phyloP scores from a whole-genome alignment of 1,140 invertebrate species.

The Bombus impatiens region DNA sequence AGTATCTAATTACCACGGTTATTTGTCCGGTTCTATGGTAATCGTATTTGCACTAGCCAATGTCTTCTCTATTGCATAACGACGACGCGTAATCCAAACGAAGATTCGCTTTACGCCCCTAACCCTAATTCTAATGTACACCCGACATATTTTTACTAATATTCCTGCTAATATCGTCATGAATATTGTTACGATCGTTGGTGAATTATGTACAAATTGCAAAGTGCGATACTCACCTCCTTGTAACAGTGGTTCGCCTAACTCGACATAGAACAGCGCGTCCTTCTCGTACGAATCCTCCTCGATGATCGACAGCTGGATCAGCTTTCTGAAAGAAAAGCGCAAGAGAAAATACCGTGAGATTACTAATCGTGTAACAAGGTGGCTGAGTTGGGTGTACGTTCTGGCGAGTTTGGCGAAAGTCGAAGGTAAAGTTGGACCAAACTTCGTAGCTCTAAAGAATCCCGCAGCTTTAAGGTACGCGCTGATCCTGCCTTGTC shows the following conservation, averaged over 20 bases:
- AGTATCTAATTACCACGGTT: too few species aligned
- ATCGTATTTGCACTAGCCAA: too few species aligned
- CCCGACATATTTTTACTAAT: too few species aligned
- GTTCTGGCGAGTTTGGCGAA: not conserved
- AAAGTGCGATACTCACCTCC: constrained; percentile 87
- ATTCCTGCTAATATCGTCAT: too few species aligned
- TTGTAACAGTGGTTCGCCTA: constrained; percentile 93
- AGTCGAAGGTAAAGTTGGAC: not conserved
- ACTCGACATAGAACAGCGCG: constrained; percentile 95
- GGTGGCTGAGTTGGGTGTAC: too few species aligned
- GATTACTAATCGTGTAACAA: not conserved
- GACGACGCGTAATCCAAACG: too few species aligned
- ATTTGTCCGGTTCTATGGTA: too few species aligned
- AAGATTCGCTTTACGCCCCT: too few species aligned
- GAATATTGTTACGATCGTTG: too few species aligned
- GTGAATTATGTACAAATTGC: too few species aligned
- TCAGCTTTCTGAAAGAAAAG: constrained; percentile 89
- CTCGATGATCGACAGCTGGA: constrained; percentile 94
- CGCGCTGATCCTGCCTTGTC: not conserved
- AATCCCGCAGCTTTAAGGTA: not conserved
- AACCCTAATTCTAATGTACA: too few species aligned
- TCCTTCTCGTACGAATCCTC: constrained; percentile 99
- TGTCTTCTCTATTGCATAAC: too few species aligned
- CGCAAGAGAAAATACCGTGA: not conserved
- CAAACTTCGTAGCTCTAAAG: not conserved